A percentile compares a stretch with the other conserved stretches of the same genome.
These are phyloP conservation scores for Eupithecia dodoneata DNA, from an alignment of 2,888 invertebrate genomes.

Conservation along the genomic window DNA sequence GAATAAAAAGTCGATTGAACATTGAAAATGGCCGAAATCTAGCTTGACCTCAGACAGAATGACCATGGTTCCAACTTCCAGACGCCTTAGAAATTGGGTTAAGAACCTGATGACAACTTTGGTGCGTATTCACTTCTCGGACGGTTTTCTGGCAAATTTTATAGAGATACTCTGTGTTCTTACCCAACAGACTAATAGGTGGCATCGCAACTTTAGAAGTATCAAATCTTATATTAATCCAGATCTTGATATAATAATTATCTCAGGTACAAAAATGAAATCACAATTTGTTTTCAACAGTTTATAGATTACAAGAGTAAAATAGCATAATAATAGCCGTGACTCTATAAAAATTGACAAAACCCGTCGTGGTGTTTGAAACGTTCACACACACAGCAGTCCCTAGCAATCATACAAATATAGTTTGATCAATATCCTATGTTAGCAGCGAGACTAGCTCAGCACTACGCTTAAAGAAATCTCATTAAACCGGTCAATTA, in stretches of 20 bases:
- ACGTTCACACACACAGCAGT: conserved; percentile 34
- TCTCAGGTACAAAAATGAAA: conserved; percentile 41
- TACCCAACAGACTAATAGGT: background rate
- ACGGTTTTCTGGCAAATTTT: conserved; percentile 62
- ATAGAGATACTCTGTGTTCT: conserved; percentile 18
- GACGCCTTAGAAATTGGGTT: conserved; percentile 13
- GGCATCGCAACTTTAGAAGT: conserved; percentile 4
- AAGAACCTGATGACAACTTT: conserved; percentile 14
- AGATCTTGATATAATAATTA: background rate
- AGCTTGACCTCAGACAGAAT: conserved; percentile 9
- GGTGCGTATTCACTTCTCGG: conserved; percentile 15
- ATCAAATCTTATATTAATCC: background rate
- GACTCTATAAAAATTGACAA: conserved; percentile 34
- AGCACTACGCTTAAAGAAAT: conserved; percentile 45
- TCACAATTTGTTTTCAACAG: conserved; percentile 30
- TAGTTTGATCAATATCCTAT: conserved; percentile 47
- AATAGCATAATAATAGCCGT: conserved; percentile 28
- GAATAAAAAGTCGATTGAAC: conserved; percentile 7
- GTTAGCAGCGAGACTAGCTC: conserved; percentile 48
- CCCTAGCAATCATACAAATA: conserved; percentile 43
- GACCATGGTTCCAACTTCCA: conserved; percentile 6
- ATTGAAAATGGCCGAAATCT: conserved; percentile 15
- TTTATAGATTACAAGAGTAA: conserved; percentile 28
- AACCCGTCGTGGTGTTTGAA: conserved; percentile 33
- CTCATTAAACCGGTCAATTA: conserved; percentile 45